Conservation (phyloP, 1,140 invertebrate genomes). For the Pteromalus puparum region DNA sequence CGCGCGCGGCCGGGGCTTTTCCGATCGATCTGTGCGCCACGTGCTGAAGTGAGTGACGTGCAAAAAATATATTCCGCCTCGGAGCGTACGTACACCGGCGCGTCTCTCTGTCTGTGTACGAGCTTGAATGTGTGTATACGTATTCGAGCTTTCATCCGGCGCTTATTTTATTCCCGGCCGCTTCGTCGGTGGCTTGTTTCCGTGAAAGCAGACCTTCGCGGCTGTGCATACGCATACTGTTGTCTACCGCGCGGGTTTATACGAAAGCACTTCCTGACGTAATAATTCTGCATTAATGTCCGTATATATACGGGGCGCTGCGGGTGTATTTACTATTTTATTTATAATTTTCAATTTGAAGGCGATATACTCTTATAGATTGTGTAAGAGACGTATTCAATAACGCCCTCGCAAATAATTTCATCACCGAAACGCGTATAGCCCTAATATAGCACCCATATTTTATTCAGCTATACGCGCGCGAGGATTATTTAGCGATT, state of each 20-base stretch:
- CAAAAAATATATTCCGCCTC: constrained; percentile 68
- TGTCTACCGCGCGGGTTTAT: not conserved
- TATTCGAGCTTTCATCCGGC: constrained; percentile 46
- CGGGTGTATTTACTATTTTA: constrained; percentile 12
- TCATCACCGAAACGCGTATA: not conserved
- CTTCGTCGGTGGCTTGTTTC: constrained; percentile 21
- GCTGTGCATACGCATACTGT: not conserved
- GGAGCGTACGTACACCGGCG: not conserved
- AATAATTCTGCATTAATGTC: constrained; percentile 33
- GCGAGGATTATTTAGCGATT: constrained; percentile 56
- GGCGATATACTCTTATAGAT: not conserved
- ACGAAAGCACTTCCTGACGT: constrained; percentile 23
- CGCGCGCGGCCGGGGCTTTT: constrained; percentile 56
- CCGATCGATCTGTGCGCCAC: constrained; percentile 70
- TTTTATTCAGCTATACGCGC: constrained; percentile 44
- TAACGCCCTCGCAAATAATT: not conserved
- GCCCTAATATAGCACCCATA: not conserved
- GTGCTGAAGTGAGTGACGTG: constrained; percentile 67
- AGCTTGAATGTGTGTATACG: constrained; percentile 25
- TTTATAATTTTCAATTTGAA: constrained; percentile 29
- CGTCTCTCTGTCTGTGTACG: constrained; percentile 51
- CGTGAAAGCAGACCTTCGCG: not conserved
- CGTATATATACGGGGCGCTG: too few relatives aligned
- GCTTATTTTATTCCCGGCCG: constrained; percentile 39
- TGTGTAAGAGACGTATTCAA: not conserved